These are phyloP conservation scores for Brachyrhaphis roseni DNA, from an alignment of 2,797 vertebrate species.

Conservation along the genomic window DNA sequence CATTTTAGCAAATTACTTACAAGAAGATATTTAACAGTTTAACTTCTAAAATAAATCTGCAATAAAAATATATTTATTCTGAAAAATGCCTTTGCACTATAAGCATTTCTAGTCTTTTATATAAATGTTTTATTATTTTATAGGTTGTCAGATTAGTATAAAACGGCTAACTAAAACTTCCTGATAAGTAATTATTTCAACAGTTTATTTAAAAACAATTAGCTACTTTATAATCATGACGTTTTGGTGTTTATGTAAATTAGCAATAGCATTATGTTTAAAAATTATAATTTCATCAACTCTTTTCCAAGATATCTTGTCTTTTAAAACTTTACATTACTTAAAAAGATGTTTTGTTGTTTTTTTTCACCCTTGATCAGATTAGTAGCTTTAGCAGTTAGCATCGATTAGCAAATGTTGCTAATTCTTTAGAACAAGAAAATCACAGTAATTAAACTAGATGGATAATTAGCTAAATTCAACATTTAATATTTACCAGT, in stretches of 20 bases:
- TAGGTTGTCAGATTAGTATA: background rate
- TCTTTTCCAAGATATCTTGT: background rate
- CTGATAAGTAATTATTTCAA: background rate
- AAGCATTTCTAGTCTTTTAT: background rate
- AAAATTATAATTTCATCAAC: background rate
- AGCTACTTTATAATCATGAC: background rate
- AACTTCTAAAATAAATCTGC: background rate
- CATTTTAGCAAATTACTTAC: background rate
- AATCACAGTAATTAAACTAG: background rate
- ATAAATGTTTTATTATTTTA: background rate
- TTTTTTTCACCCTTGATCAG: background rate
- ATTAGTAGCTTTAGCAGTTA: background rate
- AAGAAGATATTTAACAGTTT: background rate
- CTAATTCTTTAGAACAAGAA: background rate
- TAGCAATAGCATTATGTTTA: background rate
- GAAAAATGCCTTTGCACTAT: background rate
- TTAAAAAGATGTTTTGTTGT: background rate
- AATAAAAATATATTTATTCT: background rate
- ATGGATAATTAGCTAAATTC: background rate
- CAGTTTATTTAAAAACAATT: background rate
- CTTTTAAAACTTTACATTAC: background rate
- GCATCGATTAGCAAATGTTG: background rate
- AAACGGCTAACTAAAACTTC: background rate
- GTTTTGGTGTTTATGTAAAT: background rate
- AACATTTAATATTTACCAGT: background rate